Base-by-base conservation (phyloP, 2,113 vertebrate species). In the Cariama cristata region DNA sequence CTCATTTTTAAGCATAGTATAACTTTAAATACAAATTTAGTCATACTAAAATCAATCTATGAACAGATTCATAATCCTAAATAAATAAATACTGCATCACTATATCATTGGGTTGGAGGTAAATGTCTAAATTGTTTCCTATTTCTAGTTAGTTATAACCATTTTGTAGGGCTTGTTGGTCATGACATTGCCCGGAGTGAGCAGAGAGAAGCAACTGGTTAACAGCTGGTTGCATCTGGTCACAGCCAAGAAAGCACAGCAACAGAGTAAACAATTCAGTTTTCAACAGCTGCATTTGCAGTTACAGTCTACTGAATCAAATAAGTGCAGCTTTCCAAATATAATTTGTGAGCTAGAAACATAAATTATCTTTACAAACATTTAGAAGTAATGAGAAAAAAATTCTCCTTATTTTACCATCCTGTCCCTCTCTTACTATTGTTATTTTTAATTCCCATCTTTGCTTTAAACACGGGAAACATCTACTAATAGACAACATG, bases 151-250 rank as follows among this genome's bases (percentile, higher is more conserved):
- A 63, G 79, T 91, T 87, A n/a, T 42, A 84, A 83, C 53, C 20
- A 77, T 83, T 95, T 79, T 71, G 40, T 67, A 76, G 76, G 44
- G 32, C 72, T 88, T 68, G 68, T 90, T 87, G 95, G 75, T 77
- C 28, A 47, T 92, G 86, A 44, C 1, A 4, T 95, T 97, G 85
- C 96, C 72, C 93, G 91, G 92, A 97, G 93, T 75, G 89, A 82
- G 83, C 63, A 44, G 75, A 86, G 88, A 90, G 74, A 91, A 94
- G 91, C 93, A 97, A 98, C 97, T 97, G 96, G 93, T 96, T 97
- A 96, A 97, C 98, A 98, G 98, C 98, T 98, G 98, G 96, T 92
- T 96, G 88, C 98, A 98, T 97, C 98, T 98, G 98, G 97, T 96
- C 85, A 96, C 93, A 94, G 94, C 95, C 77, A 91, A 93, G 84